Conservation (phyloP, 2,113 vertebrate genomes). For the Corvus hawaiiensis region DNA sequence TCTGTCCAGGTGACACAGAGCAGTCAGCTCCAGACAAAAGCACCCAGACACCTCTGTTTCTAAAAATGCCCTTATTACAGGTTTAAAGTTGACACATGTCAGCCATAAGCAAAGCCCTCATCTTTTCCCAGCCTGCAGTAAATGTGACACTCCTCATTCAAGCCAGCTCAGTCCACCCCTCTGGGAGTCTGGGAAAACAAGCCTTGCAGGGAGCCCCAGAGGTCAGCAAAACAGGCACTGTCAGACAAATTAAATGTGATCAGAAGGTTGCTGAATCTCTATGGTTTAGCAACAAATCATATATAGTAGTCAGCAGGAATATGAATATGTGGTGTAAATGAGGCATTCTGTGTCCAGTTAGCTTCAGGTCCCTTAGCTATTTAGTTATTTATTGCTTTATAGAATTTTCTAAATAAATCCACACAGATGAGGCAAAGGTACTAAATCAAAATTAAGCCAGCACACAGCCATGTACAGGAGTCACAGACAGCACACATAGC, state of each 20-base stretch:
- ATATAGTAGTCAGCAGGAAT: neutral
- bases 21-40: neutral
- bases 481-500: neutral
- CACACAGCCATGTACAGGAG: neutral
- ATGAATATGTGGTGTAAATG: neutral
- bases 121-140: neutral
- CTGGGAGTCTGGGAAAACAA: conserved; percentile 6
- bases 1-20: accelerated
- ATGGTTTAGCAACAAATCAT: neutral
- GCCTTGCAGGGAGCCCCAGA: neutral
- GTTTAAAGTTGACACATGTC: conserved; percentile 10
- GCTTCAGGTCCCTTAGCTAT: neutral
- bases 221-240: neutral
- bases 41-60: neutral
- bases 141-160: neutral
- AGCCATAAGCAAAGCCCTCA: neutral
- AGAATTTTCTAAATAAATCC: neutral
- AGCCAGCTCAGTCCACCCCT: neutral
- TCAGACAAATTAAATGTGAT: neutral
- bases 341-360: neutral
- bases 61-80: conserved; percentile 1
- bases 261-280: neutral
- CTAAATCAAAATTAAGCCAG: neutral
- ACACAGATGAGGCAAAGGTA: neutral
- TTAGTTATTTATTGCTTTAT: neutral